phyloP scores from a whole-genome alignment of 2,113 vertebrate species.

The Microcebus jonahi region DNA sequence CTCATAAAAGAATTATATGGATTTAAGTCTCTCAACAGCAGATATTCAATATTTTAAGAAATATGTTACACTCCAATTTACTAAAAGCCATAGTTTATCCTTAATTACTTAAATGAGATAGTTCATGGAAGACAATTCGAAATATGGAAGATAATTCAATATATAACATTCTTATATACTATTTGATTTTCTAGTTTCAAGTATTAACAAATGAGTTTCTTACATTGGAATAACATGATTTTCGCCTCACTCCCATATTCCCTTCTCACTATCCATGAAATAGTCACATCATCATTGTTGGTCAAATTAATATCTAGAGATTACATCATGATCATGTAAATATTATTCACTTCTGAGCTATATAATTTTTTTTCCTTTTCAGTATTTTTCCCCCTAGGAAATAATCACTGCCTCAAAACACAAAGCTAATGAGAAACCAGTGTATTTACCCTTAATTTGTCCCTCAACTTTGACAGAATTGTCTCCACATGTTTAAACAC shows the following conservation, averaged over 20 bases:
- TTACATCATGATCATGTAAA: neutral
- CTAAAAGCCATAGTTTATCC: neutral
- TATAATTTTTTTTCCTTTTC: neutral
- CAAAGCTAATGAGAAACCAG: neutral
- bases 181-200: neutral
- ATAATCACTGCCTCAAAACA: conserved; percentile 30
- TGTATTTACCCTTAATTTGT: neutral
- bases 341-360: neutral
- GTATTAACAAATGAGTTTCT: neutral
- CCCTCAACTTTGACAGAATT: neutral
- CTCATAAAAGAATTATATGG: neutral
- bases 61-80: neutral
- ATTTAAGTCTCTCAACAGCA: neutral
- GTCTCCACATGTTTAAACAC: neutral
- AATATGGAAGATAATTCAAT: neutral
- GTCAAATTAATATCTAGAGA: neutral
- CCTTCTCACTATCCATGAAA: neutral
- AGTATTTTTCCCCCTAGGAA: neutral
- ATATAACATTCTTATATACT: neutral
- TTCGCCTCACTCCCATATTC: neutral
- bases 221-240: neutral
- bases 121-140: neutral
- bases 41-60: conserved; percentile 27
- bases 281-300: neutral
- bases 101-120: neutral